phyloP scores from a whole-genome alignment of 1,140 invertebrate genomes.

The Parasteatoda tepidariorum region DNA sequence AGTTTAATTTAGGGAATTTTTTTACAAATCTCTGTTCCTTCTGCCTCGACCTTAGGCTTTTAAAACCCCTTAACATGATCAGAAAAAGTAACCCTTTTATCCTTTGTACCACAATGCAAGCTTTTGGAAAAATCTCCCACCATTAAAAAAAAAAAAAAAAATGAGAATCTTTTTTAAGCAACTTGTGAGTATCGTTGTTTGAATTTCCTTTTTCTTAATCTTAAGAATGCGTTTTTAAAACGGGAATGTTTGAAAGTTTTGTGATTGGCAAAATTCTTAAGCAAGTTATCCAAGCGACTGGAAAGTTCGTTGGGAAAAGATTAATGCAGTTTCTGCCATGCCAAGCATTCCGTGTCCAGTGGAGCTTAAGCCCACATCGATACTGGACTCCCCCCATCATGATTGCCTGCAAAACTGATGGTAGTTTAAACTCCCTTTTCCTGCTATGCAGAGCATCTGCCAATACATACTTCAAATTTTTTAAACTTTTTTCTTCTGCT shows the following conservation, averaged over 20 bases:
- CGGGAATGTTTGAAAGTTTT: constrained; percentile 44
- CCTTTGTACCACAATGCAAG: background rate
- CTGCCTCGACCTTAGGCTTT: background rate
- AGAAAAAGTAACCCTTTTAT: constrained; percentile 48
- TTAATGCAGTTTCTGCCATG: constrained; percentile 47
- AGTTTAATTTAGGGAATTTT: constrained; percentile 49
- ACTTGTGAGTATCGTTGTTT: background rate
- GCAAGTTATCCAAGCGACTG: constrained; percentile 56
- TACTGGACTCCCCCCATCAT: constrained; percentile 18
- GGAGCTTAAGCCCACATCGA: constrained; percentile 42
- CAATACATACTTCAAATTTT: constrained; percentile 57
- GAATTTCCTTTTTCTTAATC: constrained; percentile 55
- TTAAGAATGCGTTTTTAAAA: constrained; percentile 59
- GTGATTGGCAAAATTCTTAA: constrained; percentile 58
- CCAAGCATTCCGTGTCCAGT: constrained; percentile 40
- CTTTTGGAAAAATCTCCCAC: background rate
- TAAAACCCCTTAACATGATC: constrained; percentile 25
- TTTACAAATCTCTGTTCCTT: constrained; percentile 1
- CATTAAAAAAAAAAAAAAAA: background rate
- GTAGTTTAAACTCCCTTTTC: constrained; percentile 12
- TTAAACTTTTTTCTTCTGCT: constrained; percentile 1
- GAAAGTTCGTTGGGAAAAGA: constrained; percentile 57
- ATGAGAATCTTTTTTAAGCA: background rate
- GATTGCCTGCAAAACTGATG: constrained; percentile 54
- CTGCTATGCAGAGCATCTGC: constrained; percentile 52